Percentiles rank a stretch among this genome's conserved stretches.
Evolutionary conservation across 2,888 invertebrate species (phyloP).

Genomic region (Hypomecis atomaria): DNA sequence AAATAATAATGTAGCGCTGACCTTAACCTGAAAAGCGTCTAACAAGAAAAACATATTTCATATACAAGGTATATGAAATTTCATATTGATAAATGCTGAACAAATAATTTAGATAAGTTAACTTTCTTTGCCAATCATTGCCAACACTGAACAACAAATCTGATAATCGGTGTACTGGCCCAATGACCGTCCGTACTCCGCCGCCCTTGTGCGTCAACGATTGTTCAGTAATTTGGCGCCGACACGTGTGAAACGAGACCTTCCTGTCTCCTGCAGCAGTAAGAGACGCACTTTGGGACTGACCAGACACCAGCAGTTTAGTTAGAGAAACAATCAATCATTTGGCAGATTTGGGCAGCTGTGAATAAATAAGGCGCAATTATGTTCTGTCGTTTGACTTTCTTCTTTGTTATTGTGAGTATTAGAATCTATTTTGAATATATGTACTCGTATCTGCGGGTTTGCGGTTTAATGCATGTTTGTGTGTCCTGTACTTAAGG

Average conservation of each 20-base stretch:
- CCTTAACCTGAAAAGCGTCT: no score
- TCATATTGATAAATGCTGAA: no score
- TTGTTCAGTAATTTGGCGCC: slow-evolving; percentile 61
- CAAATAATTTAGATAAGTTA: background rate
- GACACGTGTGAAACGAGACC: slow-evolving; percentile 64
- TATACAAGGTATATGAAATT: no score
- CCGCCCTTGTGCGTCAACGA: slow-evolving; percentile 56
- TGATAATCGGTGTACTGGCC: slow-evolving; percentile 9
- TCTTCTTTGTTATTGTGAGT: slow-evolving; percentile 66
- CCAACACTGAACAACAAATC: slow-evolving; percentile 7
- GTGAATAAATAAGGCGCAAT: slow-evolving; percentile 20
- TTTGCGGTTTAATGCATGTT: no score
- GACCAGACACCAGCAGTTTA: slow-evolving; percentile 45
- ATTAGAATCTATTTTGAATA: slow-evolving; percentile 8
- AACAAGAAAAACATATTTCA: no score
- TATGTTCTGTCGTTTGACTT: slow-evolving; percentile 61
- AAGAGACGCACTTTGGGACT: slow-evolving; percentile 52
- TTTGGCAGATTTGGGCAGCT: slow-evolving; percentile 35
- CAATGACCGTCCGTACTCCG: slow-evolving; percentile 11
- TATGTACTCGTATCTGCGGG: no score
- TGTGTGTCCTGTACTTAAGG: no score
- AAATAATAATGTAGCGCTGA: no score
- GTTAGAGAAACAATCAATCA: background rate
- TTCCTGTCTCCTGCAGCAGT: slow-evolving; percentile 72
- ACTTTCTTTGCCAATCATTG: background rate